A percentile compares a stretch with the other conserved stretches of the same genome.
Evolutionary conservation across 2,797 vertebrate genomes (phyloP).

Genomic region (Ambastaia sidthimunki): DNA sequence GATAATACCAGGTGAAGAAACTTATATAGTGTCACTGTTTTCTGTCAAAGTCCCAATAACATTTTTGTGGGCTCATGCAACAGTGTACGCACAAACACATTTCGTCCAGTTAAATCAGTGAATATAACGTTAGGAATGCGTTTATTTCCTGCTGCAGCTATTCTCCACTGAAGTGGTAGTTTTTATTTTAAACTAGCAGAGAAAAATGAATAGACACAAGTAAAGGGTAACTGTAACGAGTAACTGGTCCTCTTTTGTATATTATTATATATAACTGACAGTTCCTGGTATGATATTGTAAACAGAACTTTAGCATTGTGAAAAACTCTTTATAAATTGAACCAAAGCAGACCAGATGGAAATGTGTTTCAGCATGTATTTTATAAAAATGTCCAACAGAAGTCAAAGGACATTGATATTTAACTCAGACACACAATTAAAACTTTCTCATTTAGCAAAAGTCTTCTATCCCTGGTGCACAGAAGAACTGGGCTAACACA

Average conservation of each 20-base stretch:
- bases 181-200: not conserved
- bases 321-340: not conserved
- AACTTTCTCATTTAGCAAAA: slow-evolving; percentile 4
- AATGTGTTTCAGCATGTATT: not conserved
- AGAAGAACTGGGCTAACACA: slow-evolving; percentile 29
- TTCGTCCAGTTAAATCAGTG: not conserved
- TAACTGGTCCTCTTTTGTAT: not conserved
- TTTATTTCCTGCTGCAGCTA: not conserved
- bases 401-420: not conserved
- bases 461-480: slow-evolving; percentile 15
- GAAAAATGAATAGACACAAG: not conserved
- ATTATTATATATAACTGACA: not conserved
- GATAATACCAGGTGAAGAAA: too few relatives aligned
- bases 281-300: not conserved
- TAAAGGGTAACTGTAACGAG: not conserved
- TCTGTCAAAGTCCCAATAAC: not conserved
- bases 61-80: not conserved
- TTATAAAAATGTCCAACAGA: not conserved
- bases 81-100: not conserved
- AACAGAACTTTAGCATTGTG: not conserved
- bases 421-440: not conserved
- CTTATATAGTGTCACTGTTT: too few relatives aligned
- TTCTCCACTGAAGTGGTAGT: not conserved
- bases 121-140: not conserved
- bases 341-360: not conserved